Conservation (phyloP, 2,113 vertebrate species). For the mouse (Mus musculus) region DNA sequence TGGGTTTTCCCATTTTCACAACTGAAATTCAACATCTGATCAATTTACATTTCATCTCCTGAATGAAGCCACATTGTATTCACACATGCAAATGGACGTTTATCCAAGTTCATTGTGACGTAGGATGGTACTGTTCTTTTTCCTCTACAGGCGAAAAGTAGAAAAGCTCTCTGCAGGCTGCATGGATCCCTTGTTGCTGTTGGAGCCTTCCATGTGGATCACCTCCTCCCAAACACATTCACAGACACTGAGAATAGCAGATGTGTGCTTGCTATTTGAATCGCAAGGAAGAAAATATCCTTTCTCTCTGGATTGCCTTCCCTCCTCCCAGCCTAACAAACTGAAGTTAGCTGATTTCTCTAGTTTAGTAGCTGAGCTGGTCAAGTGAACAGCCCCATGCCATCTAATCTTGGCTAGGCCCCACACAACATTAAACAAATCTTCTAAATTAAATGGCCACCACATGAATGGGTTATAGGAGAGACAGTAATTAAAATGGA, state of each 20-base stretch:
- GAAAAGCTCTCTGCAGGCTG: constrained; percentile 22
- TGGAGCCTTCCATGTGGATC: constrained; percentile 28
- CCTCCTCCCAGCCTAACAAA: constrained; percentile 40
- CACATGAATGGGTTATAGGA: constrained; percentile 30
- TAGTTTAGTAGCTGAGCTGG: constrained; percentile 53
- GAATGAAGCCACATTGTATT: constrained; percentile 1
- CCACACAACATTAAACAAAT: constrained; percentile 33
- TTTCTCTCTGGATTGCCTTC: constrained; percentile 48
- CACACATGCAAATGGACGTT: constrained; percentile 6
- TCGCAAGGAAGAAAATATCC: constrained; percentile 54
- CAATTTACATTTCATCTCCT: constrained; percentile 26
- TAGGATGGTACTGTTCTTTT: constrained; percentile 43
- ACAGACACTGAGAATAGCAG: constrained; percentile 61
- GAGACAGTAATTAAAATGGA: constrained; percentile 66
- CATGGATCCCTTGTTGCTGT: constrained; percentile 37
- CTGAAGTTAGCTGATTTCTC: constrained; percentile 62
- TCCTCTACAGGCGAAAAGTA: constrained; percentile 28
- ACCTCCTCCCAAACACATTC: constrained; percentile 52
- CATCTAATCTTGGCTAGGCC: constrained; percentile 53
- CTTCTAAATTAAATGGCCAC: constrained; percentile 62
- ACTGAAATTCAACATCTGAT: constrained; percentile 19
- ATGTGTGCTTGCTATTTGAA: constrained; percentile 67
- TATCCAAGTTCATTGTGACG: constrained; percentile 43
- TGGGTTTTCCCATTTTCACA: not conserved
- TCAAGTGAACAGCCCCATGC: constrained; percentile 56